Percentiles rank a stretch among this genome's conserved stretches.
Conservation (phyloP, 2,113 vertebrate species). For the Tringa solitaria region DNA sequence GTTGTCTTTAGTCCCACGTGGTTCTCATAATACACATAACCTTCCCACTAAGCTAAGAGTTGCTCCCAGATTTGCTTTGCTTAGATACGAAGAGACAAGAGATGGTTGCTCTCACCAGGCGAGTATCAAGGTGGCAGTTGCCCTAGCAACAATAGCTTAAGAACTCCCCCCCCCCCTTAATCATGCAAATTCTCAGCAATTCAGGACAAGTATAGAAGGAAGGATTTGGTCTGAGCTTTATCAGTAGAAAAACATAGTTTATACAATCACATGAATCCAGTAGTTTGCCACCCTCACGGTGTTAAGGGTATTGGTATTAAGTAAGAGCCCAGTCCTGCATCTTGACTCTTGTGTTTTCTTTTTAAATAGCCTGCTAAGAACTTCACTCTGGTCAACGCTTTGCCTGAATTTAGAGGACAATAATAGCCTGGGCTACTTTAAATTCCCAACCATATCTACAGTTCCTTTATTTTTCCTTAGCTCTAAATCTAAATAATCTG, state of each 20-base stretch:
- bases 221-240: neutral
- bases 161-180: neutral
- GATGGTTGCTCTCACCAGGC: neutral
- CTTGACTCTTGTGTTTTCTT: neutral
- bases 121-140: neutral
- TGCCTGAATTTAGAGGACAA: neutral
- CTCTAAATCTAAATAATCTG: neutral
- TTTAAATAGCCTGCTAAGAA: neutral
- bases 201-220: neutral
- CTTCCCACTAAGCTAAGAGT: neutral
- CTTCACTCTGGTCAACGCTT: neutral
- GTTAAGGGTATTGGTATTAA: neutral
- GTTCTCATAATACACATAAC: neutral
- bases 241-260: neutral
- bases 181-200: neutral
- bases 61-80: neutral
- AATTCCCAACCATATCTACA: neutral
- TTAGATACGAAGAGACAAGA: neutral
- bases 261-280: fast-evolving
- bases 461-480: neutral
- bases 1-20: neutral
- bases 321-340: neutral
- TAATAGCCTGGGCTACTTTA: neutral
- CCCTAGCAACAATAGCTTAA: neutral
- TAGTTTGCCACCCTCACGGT: neutral